Percentiles rank a stretch among this genome's conserved stretches.
phyloP scores from a whole-genome alignment of 1,140 invertebrate genomes.

The Drosophila equinoxialis region DNA sequence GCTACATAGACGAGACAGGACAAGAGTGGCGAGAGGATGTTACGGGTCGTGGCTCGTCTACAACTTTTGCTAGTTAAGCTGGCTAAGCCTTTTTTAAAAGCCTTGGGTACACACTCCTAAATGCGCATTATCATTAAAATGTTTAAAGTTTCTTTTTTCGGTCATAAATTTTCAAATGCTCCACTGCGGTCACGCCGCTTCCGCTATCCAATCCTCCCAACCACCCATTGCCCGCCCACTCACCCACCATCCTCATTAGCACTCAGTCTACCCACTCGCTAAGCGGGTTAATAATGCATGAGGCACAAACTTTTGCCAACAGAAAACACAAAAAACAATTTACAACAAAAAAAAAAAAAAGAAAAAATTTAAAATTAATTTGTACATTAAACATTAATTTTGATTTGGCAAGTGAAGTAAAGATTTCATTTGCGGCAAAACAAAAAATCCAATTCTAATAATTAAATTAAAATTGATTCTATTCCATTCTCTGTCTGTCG shows the following conservation, averaged over 20 bases:
- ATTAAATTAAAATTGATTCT: not conserved
- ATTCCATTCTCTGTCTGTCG: not conserved
- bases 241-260: not conserved
- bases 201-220: conserved; percentile 35
- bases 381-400: conserved; percentile 63
- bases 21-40: no score
- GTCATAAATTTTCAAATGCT: conserved; percentile 69
- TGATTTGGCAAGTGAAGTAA: conserved; percentile 28
- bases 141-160: conserved; percentile 70
- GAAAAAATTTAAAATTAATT: conserved; percentile 60
- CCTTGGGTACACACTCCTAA: conserved; percentile 79
- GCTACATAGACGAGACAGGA: not conserved
- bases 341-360: conserved; percentile 37
- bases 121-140: conserved; percentile 82
- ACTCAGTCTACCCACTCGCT: conserved; percentile 23
- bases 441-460: not conserved
- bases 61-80: conserved; percentile 79
- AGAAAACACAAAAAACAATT: conserved; percentile 37
- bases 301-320: conserved; percentile 49
- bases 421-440: not conserved
- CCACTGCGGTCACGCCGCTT: conserved; percentile 45
- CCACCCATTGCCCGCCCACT: not conserved
- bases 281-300: conserved; percentile 68
- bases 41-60: not conserved
- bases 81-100: conserved; percentile 81